These are phyloP conservation scores for Patella pellucida DNA, from an alignment of 2,888 invertebrate genomes.

Conservation along the genomic window DNA sequence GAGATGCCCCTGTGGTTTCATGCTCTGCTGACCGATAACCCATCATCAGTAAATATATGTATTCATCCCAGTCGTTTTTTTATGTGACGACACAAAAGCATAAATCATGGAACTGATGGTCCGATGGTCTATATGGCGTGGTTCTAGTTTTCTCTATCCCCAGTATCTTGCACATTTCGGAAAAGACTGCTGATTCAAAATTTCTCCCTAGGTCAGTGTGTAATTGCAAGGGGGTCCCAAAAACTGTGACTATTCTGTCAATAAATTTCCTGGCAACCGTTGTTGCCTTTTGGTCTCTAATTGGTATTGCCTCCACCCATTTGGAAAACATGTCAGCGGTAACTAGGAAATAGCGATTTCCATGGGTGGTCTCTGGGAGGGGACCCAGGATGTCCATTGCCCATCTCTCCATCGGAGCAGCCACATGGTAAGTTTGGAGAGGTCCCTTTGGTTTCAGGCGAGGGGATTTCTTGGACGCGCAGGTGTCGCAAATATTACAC, in stretches of 20 bases:
- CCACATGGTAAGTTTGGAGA: constrained; percentile 29
- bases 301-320: too few species aligned
- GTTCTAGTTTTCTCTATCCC: constrained; percentile 35
- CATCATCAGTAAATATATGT: constrained; percentile 32
- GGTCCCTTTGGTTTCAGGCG: too few species aligned
- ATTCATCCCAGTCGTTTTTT: constrained; percentile 37
- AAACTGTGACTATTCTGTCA: constrained; percentile 27
- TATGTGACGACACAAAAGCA: constrained; percentile 24
- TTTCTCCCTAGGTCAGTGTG: constrained; percentile 39
- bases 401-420: constrained; percentile 30
- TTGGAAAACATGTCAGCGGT: constrained; percentile 38
- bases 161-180: constrained; percentile 33
- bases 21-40: constrained; percentile 38
- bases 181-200: constrained; percentile 34
- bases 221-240: constrained; percentile 34
- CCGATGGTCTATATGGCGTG: constrained; percentile 27
- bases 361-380: background rate
- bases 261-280: constrained; percentile 33
- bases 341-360: constrained; percentile 33
- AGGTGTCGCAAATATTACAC: too few species aligned
- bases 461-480: too few species aligned
- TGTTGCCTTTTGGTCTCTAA: constrained; percentile 36
- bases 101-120: constrained; percentile 31
- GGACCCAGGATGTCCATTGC: constrained; percentile 20
- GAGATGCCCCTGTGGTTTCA: constrained; percentile 30